Conservation (phyloP, 2,888 invertebrate genomes). For the Pterobdella sp. region DNA sequence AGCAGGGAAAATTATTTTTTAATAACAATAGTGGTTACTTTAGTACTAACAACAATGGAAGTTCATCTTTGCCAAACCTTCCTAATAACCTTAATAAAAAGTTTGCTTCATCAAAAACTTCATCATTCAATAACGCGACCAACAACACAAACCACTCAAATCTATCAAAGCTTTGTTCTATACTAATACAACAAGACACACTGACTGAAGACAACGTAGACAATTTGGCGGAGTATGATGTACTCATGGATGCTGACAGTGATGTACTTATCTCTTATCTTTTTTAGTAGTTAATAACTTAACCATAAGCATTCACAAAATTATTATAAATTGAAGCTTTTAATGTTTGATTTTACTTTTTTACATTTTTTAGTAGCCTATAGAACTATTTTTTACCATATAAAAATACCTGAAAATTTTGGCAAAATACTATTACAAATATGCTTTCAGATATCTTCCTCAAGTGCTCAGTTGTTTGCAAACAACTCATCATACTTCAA, state of each 20-base stretch:
- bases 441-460: neutral
- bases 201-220: neutral
- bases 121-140: neutral
- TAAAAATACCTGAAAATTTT: no score
- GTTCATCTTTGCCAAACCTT: conserved; percentile 6
- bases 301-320: neutral
- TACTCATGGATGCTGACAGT: neutral
- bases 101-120: neutral
- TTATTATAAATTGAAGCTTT: neutral
- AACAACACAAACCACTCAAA: neutral
- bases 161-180: neutral
- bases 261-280: no score
- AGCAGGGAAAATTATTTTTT: neutral
- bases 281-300: no score
- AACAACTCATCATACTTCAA: neutral
- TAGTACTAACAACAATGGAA: neutral
- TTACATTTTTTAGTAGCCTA: neutral
- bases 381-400: no score
- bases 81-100: conserved; percentile 8
- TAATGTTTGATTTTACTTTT: neutral
- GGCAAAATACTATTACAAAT: no score
- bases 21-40: neutral
- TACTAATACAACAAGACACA: neutral
- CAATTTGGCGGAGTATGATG: neutral
- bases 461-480: neutral